Evolutionary conservation across 2,797 vertebrate species (phyloP).

Genomic region (Eupleurogrammus muticus): DNA sequence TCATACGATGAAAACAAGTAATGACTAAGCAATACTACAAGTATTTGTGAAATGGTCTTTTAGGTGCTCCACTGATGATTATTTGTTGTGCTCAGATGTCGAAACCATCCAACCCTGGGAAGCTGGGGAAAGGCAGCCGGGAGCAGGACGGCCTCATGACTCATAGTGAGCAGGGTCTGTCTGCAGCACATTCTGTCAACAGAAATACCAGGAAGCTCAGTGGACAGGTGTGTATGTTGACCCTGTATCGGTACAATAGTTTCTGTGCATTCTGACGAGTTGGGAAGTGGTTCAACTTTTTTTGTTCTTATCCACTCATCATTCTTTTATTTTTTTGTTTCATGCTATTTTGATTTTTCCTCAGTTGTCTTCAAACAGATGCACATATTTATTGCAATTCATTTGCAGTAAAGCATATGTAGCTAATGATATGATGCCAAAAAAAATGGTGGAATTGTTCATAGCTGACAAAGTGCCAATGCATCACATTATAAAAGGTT

Average conservation of each 20-base stretch:
- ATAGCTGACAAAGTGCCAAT: no score
- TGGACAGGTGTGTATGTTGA: conserved; percentile 69
- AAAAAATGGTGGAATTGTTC: background rate
- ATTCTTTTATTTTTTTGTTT: background rate
- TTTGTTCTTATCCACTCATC: background rate
- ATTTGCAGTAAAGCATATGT: no score
- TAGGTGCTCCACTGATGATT: background rate
- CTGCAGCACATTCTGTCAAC: conserved; percentile 76
- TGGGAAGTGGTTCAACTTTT: background rate
- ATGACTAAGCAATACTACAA: background rate
- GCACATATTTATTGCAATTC: no score
- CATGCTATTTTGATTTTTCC: background rate
- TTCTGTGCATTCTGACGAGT: background rate
- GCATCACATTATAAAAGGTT: no score
- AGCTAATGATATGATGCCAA: background rate
- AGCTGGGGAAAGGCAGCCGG: conserved; percentile 85
- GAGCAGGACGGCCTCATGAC: conserved; percentile 80
- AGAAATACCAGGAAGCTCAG: conserved; percentile 85
- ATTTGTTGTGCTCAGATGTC: conserved; percentile 84
- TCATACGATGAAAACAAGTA: background rate
- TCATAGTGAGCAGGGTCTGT: conserved; percentile 73
- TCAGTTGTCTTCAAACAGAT: background rate
- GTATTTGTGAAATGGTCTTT: background rate
- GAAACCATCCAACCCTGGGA: conserved; percentile 90
- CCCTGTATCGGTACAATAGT: background rate